Evolutionary conservation across 2,888 invertebrate genomes (phyloP), one percentile per base, ranked within the genome.

Genomic region (Scaptomyza tumidula): DNA sequence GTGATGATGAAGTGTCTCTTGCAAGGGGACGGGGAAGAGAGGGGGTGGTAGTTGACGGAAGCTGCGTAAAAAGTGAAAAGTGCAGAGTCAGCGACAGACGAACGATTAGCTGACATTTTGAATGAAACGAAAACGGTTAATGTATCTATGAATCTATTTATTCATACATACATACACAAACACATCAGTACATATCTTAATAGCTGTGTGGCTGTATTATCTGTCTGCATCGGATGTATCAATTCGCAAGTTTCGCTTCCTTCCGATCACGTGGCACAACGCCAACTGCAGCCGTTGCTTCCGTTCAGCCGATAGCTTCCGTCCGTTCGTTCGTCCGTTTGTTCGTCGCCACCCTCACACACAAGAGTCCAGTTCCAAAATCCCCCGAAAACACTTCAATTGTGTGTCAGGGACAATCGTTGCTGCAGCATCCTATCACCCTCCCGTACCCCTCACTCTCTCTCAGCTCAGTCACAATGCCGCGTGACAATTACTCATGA

Each of bases 401-500:
- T 70, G 57, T 70, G 57, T 62, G 44, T 19, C 29, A 54, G 50
- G 61, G 58, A 59, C 62, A 59, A 50, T 19, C 49, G 49, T 49
- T 57, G 46, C 62, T 35, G 27, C 14, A 29, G 46, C 65, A 62
- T 27, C 41, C 24, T 60, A 29, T 43, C 44, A 16, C 4, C 35
- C 37, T n/a, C 41, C 9, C 19, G 29, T 27, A 19, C 33, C 48
- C 3, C 6, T 2, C 52, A 13, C 6, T 46, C 49, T 14, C 49
- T 24, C n/a, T 1, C 14, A 2, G 33, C 24, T 29, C 45, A 16
- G 29, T 24, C 48, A 11, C 24, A 54, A 24, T 44, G 54, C 62
- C 86, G 88, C 88, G 85, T 88, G 85, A 86, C 85, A 86, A 86
- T 86, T 86, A 86, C 88, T 86, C 85, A 88, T 86, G 85, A 86